Conservation (phyloP, 2,888 invertebrate genomes). For the Xanthia icteritia region DNA sequence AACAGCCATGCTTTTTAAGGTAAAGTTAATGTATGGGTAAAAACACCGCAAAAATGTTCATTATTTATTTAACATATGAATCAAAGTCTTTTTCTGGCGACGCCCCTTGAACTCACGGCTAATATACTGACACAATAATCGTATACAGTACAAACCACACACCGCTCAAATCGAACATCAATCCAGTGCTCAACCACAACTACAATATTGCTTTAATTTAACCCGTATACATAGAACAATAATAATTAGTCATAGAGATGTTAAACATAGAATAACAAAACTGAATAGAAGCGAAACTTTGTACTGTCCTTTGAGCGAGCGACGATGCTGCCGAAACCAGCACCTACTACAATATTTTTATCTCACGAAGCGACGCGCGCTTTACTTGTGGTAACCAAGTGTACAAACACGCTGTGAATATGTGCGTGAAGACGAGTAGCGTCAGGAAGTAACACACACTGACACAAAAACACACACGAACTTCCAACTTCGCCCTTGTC, state of each 20-base stretch:
- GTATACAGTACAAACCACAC: slow-evolving; percentile 27
- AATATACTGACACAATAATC: slow-evolving; percentile 18
- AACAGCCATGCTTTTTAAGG: background rate
- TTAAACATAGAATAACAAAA: slow-evolving; percentile 28
- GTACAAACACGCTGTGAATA: background rate
- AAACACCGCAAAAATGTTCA: background rate
- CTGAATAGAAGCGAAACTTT: background rate
- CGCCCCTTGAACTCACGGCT: background rate
- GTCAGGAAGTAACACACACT: background rate
- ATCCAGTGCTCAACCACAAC: slow-evolving; percentile 50
- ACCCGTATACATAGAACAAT: slow-evolving; percentile 45
- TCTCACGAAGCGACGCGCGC: background rate
- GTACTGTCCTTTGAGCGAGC: background rate
- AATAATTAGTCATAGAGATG: slow-evolving; percentile 71
- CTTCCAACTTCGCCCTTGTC: background rate
- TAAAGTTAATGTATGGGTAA: background rate
- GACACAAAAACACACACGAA: background rate
- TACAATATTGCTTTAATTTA: slow-evolving; percentile 44
- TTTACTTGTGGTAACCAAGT: background rate
- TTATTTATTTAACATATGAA: background rate
- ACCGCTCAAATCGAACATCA: slow-evolving; percentile 50
- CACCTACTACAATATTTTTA: background rate
- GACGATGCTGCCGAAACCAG: background rate
- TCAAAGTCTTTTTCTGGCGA: background rate
- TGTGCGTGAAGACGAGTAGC: background rate